Evolutionary conservation across 2,888 invertebrate genomes (phyloP).

Genomic region (Ectropis crepuscularia): DNA sequence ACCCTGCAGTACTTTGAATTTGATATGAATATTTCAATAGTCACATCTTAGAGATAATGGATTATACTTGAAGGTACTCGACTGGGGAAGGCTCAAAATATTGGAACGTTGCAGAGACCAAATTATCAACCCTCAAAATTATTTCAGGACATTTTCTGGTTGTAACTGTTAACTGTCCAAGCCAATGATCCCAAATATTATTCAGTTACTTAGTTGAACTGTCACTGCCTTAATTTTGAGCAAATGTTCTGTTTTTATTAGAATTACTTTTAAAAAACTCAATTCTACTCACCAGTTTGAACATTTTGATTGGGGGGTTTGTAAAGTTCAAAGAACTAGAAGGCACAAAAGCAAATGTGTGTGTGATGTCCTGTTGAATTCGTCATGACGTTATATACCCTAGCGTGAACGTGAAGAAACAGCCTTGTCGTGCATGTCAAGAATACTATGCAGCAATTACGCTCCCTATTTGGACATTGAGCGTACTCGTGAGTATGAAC

Average conservation of each 20-base stretch:
- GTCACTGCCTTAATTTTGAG: not conserved
- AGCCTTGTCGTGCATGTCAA: constrained; percentile 52
- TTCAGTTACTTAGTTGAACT: too few relatives aligned
- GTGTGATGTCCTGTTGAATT: constrained; percentile 39
- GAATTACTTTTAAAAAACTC: too few relatives aligned
- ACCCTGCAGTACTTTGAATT: too few relatives aligned
- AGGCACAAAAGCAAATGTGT: constrained; percentile 31
- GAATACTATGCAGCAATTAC: constrained; percentile 50
- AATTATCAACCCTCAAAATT: too few relatives aligned
- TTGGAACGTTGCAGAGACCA: too few relatives aligned
- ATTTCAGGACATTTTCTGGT: too few relatives aligned
- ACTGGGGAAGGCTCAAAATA: too few relatives aligned
- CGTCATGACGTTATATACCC: constrained; percentile 58
- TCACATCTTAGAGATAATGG: too few relatives aligned
- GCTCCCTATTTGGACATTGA: constrained; percentile 27
- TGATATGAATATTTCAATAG: too few relatives aligned
- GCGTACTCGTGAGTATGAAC: not conserved
- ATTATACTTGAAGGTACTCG: too few relatives aligned
- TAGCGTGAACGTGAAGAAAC: constrained; percentile 55
- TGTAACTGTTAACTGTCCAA: too few relatives aligned
- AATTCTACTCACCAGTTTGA: constrained; percentile 70
- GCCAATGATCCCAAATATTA: too few relatives aligned
- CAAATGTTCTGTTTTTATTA: not conserved
- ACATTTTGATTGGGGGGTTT: constrained; percentile 58
- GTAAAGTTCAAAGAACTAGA: constrained; percentile 27